These are phyloP conservation scores for Odocoileus hemionus DNA, from an alignment of 2,113 vertebrate species.

Conservation along the genomic window DNA sequence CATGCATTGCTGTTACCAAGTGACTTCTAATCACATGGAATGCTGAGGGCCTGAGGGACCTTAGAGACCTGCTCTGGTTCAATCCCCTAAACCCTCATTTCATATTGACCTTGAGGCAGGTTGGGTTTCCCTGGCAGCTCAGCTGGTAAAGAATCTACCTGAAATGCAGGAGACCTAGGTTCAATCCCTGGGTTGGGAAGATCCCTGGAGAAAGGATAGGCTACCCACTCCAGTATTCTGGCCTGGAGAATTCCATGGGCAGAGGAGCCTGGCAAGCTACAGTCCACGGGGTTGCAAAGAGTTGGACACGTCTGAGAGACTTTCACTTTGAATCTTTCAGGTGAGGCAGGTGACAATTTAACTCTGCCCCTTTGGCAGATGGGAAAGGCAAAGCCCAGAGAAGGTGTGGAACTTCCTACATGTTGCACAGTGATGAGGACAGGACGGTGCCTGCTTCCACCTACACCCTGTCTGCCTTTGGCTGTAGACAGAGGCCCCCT, in stretches of 20 bases:
- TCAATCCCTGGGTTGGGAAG: not conserved
- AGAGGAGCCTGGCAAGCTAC: not conserved
- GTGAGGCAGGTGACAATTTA: not conserved
- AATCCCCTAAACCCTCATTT: not conserved
- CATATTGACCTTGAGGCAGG: not conserved
- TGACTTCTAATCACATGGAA: not conserved
- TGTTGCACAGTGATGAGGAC: not conserved
- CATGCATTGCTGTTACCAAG: not conserved
- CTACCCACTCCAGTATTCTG: not conserved
- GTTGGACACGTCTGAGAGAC: not conserved
- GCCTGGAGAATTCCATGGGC: not conserved
- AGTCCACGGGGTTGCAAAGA: not conserved
- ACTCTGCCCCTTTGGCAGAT: not conserved
- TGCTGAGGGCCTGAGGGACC: not conserved
- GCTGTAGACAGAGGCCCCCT: not conserved
- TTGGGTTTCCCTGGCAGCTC: not conserved
- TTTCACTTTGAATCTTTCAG: not conserved
- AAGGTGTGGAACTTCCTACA: accelerated
- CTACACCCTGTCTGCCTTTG: not conserved
- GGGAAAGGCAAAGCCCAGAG: not conserved
- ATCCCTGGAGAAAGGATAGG: not conserved
- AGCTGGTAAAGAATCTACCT: not conserved
- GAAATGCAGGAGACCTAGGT: not conserved
- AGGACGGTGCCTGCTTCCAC: accelerated
- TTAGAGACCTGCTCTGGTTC: not conserved